Conservation (phyloP, 2,797 vertebrate species). For the Syncerus caffer region DNA sequence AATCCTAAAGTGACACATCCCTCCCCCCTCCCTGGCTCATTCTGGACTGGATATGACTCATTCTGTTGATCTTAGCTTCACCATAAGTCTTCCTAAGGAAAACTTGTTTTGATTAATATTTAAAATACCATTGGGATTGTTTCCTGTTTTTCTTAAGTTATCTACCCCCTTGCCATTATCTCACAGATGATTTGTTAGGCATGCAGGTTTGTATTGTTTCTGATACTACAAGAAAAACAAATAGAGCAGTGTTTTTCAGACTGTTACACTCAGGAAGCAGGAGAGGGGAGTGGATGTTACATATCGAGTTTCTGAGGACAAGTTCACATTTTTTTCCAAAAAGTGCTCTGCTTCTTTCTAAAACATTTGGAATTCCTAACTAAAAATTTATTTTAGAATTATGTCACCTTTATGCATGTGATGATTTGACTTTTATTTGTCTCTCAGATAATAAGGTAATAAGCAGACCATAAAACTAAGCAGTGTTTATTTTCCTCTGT, state of each 20-base stretch:
- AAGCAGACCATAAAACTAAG: neutral
- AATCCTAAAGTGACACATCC: constrained; percentile 32
- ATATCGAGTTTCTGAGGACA: neutral
- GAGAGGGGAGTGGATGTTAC: neutral
- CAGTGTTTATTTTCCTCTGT: neutral
- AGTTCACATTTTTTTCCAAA: neutral
- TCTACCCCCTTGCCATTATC: constrained; percentile 44
- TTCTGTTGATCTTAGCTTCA: constrained; percentile 49
- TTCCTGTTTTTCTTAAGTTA: constrained; percentile 68
- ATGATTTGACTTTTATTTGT: neutral
- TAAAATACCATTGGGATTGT: constrained; percentile 64
- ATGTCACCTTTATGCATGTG: neutral
- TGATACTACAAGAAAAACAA: constrained; percentile 54
- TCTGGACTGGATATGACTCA: constrained; percentile 62
- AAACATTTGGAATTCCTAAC: neutral
- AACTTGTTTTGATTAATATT: constrained; percentile 65
- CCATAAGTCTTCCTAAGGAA: constrained; percentile 60
- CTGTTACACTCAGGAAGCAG: constrained; percentile 11
- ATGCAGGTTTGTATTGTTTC: constrained; percentile 60
- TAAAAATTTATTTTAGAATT: neutral
- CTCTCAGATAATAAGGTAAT: neutral
- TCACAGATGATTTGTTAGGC: constrained; percentile 66
- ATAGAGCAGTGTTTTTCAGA: constrained; percentile 28
- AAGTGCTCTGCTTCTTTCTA: neutral
- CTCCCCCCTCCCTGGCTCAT: neutral